Base-by-base conservation (phyloP, 2,113 vertebrate species). In the Gallinago undulata region DNA sequence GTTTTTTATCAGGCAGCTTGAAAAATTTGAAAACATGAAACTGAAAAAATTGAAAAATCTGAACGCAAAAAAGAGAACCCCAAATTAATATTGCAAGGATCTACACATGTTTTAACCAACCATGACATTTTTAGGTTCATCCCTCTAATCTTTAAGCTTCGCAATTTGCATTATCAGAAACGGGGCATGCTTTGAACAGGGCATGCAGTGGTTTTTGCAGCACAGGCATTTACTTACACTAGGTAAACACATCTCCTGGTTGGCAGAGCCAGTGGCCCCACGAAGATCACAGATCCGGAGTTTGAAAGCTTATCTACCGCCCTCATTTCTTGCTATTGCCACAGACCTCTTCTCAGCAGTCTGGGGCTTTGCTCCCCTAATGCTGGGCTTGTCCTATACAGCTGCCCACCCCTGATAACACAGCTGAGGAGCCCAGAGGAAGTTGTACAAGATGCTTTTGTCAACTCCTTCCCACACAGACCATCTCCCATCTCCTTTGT, bases 391-490 rank as follows among this genome's bases (percentile, higher is more conserved):
- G 27, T 77, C 43, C 83, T 90, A 25, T 75, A 64, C 93, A 95
- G 95, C 89, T 96, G 96, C 90, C 93, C 92, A 96, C 77, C 82
- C 35, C 84, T 96, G 94, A 96, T 95, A 97, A 95, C 94, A 93
- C 89, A 97, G 76, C 94, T 95, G 89, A 94, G 93, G 85, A 93
- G 84, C 93, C 78, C 90, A 96, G 87, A 95, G 97, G 97, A 97
- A 97, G 97, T 97, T 97, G 93, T 97, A 97, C 97, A 97, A 96
- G 96, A 96, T 93, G 90, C 92, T 95, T 97, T 97, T 97, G 96
- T 92, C 82, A 47, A 96, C 89, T 90, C 82, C 63, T 97, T 97
- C 94, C 97, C 95, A 80, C 90, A 96, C 17, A 93, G 67, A 84
- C 90, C 91, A 87, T 95, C 90, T 97, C 92, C 79, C 24, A 0